A percentile compares a stretch with the other conserved stretches of the same genome.
phyloP scores from a whole-genome alignment of 2,888 invertebrate species.

The Drosophila niveifrons region DNA sequence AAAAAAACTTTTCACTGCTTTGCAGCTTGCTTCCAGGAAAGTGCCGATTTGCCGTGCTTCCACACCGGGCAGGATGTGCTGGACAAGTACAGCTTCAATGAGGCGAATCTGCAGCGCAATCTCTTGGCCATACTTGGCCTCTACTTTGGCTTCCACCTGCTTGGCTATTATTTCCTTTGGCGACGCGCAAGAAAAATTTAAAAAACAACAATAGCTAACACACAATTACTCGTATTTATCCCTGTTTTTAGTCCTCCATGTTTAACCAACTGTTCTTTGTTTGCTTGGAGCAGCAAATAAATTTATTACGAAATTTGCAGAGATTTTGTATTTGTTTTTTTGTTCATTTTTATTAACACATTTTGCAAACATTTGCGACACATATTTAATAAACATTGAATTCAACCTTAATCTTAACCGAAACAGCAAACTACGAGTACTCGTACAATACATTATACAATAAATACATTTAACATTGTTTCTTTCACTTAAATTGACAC shows the following conservation, averaged over 20 bases:
- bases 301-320: slow-evolving; percentile 17
- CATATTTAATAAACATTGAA: slow-evolving; percentile 59
- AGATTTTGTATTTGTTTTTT: not conserved
- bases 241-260: slow-evolving; percentile 25
- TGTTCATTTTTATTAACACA: slow-evolving; percentile 60
- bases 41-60: slow-evolving; percentile 89
- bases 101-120: slow-evolving; percentile 88
- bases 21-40: slow-evolving; percentile 88
- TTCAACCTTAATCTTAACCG: slow-evolving; percentile 46
- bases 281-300: slow-evolving; percentile 42
- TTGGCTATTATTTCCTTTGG: slow-evolving; percentile 90
- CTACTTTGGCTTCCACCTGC: slow-evolving; percentile 89
- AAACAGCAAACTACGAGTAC: slow-evolving; percentile 48
- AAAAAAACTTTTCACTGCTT: slow-evolving; percentile 44
- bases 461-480: slow-evolving; percentile 43
- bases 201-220: not conserved
- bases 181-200: slow-evolving; percentile 87
- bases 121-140: slow-evolving; percentile 89
- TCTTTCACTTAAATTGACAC: slow-evolving; percentile 60
- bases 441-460: slow-evolving; percentile 15
- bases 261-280: slow-evolving; percentile 15
- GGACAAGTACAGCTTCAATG: slow-evolving; percentile 90
- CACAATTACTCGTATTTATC: slow-evolving; percentile 4
- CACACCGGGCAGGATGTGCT: slow-evolving; percentile 90
- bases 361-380: slow-evolving; percentile 61